Conservation (phyloP, 2,888 invertebrate species). For the Xanthorhoe spadicearia region DNA sequence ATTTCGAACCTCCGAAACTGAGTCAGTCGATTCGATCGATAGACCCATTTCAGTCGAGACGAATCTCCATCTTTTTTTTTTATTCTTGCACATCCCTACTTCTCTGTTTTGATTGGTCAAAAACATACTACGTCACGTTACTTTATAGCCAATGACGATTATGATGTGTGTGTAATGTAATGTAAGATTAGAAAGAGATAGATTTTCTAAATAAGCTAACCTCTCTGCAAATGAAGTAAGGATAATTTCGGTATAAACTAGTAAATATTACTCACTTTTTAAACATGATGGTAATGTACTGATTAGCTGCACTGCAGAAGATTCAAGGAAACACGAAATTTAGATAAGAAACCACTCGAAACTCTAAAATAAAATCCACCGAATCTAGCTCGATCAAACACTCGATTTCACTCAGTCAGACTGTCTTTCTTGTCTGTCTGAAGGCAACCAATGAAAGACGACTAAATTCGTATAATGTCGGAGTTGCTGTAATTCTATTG, state of each 20-base stretch:
- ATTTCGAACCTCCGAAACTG: too few species aligned
- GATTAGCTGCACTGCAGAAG: slow-evolving; percentile 16
- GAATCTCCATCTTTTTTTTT: background rate
- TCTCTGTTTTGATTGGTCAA: slow-evolving; percentile 5
- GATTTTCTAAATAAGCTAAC: slow-evolving; percentile 21
- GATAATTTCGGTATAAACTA: slow-evolving; percentile 19
- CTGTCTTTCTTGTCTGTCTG: background rate
- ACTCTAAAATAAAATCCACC: slow-evolving; percentile 3
- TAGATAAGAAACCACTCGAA: background rate
- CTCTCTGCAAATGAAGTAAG: slow-evolving; percentile 1
- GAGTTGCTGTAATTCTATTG: slow-evolving; percentile 15
- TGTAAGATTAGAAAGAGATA: background rate
- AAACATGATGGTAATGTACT: slow-evolving; percentile 65
- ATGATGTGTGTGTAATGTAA: too few species aligned
- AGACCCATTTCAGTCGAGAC: background rate
- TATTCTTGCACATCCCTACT: background rate
- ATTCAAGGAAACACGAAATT: slow-evolving; percentile 25
- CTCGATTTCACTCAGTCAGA: too few species aligned
- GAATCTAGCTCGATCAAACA: slow-evolving; percentile 8
- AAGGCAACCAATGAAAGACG: slow-evolving; percentile 14
- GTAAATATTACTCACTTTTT: slow-evolving; percentile 74
- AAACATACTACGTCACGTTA: background rate
- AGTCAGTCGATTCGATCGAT: too few species aligned
- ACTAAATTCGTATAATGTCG: background rate
- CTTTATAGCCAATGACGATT: slow-evolving; percentile 19